These are phyloP conservation scores for Anoura caudifer DNA, from an alignment of 2,113 vertebrate genomes.

Conservation along the genomic window DNA sequence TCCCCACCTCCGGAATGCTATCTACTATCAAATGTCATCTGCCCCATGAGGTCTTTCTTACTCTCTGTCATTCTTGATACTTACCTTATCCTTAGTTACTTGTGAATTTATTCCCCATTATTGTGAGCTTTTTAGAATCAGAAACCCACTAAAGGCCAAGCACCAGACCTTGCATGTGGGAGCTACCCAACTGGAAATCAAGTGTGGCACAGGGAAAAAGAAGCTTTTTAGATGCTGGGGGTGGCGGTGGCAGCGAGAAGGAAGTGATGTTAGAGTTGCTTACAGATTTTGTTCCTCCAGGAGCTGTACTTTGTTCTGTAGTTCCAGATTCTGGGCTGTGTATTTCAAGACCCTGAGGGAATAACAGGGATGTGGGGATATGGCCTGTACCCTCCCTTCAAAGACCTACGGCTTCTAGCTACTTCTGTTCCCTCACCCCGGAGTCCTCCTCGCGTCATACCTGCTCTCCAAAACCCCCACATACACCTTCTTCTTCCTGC, in stretches of 20 bases:
- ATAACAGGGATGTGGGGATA: accelerated
- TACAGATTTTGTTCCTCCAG: slow-evolving; percentile 91
- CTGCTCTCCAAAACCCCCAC: slow-evolving; percentile 90
- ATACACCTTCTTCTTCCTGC: slow-evolving; percentile 91
- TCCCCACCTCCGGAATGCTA: background rate
- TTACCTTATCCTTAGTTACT: background rate
- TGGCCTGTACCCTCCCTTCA: background rate
- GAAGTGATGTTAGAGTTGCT: slow-evolving; percentile 62
- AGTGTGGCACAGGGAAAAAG: background rate
- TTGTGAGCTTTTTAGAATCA: background rate
- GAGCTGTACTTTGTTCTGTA: slow-evolving; percentile 91
- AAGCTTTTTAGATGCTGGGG: background rate
- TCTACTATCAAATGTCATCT: background rate
- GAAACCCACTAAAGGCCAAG: background rate
- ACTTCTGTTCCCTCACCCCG: no score
- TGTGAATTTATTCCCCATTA: background rate
- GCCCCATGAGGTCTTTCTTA: background rate
- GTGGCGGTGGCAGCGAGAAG: background rate
- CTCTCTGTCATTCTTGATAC: background rate
- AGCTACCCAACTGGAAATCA: background rate
- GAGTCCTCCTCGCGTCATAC: slow-evolving; percentile 70
- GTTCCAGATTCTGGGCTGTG: slow-evolving; percentile 88
- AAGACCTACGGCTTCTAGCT: background rate
- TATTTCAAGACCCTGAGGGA: slow-evolving; percentile 86
- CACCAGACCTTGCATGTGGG: background rate